Evolutionary conservation across 2,797 vertebrate genomes (phyloP).

Genomic region (Aulostomus chinensis): DNA sequence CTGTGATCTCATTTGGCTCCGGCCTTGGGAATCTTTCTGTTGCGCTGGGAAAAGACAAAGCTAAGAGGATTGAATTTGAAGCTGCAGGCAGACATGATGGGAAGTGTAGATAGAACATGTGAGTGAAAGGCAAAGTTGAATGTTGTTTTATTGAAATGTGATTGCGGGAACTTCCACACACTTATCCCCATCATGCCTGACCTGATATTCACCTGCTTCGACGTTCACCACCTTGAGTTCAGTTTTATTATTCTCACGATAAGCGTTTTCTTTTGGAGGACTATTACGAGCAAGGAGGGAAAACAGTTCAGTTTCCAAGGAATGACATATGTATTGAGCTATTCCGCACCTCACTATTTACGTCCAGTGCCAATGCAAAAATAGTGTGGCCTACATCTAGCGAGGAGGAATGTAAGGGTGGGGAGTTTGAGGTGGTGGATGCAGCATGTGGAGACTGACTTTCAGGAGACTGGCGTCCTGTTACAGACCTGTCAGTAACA

Average conservation of each 20-base stretch:
- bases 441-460: background rate
- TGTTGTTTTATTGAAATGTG: constrained; percentile 13
- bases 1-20: constrained; percentile 56
- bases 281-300: background rate
- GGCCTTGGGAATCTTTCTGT: constrained; percentile 56
- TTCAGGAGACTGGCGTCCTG: background rate
- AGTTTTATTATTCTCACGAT: background rate
- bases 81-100: constrained; percentile 47
- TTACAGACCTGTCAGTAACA: background rate
- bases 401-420: background rate
- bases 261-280: background rate
- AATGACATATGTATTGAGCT: background rate
- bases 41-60: constrained; percentile 41
- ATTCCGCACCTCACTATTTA: background rate
- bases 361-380: background rate
- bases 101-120: constrained; percentile 34
- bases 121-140: constrained; percentile 18
- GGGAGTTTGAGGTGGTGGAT: background rate
- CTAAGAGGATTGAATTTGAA: constrained; percentile 55
- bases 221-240: background rate
- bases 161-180: background rate
- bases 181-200: background rate
- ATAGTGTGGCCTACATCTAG: background rate
- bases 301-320: background rate
- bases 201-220: background rate